A percentile compares a stretch with the other conserved stretches of the same genome.
These are phyloP conservation scores for Drosophila robusta DNA, from an alignment of 2,888 invertebrate genomes.

Conservation along the genomic window DNA sequence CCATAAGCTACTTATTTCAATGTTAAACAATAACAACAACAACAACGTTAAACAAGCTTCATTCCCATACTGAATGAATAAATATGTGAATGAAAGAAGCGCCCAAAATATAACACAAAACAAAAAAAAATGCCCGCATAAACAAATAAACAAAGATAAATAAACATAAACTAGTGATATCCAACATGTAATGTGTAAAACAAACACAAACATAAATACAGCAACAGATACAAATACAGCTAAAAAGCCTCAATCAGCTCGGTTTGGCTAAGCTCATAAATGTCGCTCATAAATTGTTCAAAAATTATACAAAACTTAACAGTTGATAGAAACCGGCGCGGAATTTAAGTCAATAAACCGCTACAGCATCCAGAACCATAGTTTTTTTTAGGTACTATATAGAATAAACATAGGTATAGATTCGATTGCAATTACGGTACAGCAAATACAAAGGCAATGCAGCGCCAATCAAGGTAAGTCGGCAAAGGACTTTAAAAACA, in stretches of 20 bases:
- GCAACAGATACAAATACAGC: conserved; percentile 33
- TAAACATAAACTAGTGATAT: conserved; percentile 76
- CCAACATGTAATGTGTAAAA: conserved; percentile 67
- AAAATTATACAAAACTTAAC: conserved; percentile 46
- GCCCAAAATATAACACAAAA: conserved; percentile 12
- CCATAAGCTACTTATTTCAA: conserved; percentile 68
- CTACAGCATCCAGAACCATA: conserved; percentile 25
- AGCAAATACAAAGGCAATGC: conserved; percentile 72
- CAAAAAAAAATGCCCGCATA: conserved; percentile 19
- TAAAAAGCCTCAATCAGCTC: conserved; percentile 42
- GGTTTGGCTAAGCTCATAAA: conserved; percentile 53
- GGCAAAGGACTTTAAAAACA: not conserved
- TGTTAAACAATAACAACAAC: conserved; percentile 39
- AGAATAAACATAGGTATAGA: conserved; percentile 33
- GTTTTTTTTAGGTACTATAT: conserved; percentile 36
- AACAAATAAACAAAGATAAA: conserved; percentile 57
- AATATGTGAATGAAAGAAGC: conserved; percentile 41
- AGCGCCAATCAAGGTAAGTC: conserved; percentile 66
- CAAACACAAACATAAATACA: conserved; percentile 54
- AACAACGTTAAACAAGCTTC: conserved; percentile 21
- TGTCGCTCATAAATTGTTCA: conserved; percentile 51
- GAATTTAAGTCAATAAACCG: conserved; percentile 34
- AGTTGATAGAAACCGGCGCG: conserved; percentile 42
- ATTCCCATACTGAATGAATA: conserved; percentile 33
- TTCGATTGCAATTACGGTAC: conserved; percentile 42